Conservation (phyloP, 2,113 vertebrate species). For the Sus scrofa region T2T-Sscrofa CM000815.6:135289001-135289500, state of each 20-base stretch:
- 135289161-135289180: no score
- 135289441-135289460: background rate
- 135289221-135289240: background rate
- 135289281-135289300: background rate
- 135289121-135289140: no score
- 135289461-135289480: background rate
- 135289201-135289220: no score
- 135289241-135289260: background rate
- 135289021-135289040: background rate
- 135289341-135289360: no score
- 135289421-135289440: background rate
- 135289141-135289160: no score
- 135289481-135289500: background rate
- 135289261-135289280: constrained; percentile 2
- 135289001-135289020: background rate
- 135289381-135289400: background rate
- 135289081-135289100: no score
- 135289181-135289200: no score
- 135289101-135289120: no score
- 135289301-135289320: background rate
- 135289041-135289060: no score
- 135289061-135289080: no score
- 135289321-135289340: no score
- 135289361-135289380: no score
- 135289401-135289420: background rate